Evolutionary conservation across 2,888 invertebrate genomes (phyloP).

Genomic region (Cephus rjabovi): DNA sequence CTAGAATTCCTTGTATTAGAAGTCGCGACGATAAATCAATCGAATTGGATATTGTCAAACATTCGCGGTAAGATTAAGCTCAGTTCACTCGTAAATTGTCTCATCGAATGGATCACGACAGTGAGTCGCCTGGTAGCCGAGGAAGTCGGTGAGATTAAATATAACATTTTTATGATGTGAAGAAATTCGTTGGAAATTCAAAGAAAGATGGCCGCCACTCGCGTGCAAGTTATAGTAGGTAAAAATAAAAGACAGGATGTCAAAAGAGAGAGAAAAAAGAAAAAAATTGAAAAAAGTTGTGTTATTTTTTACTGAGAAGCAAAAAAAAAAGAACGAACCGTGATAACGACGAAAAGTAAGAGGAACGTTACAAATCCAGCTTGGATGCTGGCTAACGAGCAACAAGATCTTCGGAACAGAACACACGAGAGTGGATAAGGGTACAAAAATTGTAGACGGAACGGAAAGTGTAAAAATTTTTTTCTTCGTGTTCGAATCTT

Average conservation of each 20-base stretch:
- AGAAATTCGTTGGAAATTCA: conserved; percentile 8
- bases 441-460: neutral
- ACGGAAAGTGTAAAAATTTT: neutral
- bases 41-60: neutral
- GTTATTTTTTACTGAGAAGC: neutral
- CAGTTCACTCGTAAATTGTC: conserved; percentile 30
- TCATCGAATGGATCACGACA: conserved; percentile 35
- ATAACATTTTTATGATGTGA: conserved; percentile 36
- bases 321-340: neutral
- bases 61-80: neutral
- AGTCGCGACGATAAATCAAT: neutral
- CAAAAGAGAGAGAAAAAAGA: neutral
- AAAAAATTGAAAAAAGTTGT: too few species aligned
- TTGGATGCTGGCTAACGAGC: neutral
- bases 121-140: conserved; percentile 37
- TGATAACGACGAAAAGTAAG: neutral
- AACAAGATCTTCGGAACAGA: neutral
- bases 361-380: neutral
- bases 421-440: neutral
- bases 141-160: conserved; percentile 34
- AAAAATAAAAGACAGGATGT: neutral
- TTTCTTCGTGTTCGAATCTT: neutral
- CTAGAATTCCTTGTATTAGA: neutral
- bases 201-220: neutral
- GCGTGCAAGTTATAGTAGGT: neutral